Conservation (phyloP, 2,797 vertebrate genomes). For the Onychomys arenicola region DNA sequence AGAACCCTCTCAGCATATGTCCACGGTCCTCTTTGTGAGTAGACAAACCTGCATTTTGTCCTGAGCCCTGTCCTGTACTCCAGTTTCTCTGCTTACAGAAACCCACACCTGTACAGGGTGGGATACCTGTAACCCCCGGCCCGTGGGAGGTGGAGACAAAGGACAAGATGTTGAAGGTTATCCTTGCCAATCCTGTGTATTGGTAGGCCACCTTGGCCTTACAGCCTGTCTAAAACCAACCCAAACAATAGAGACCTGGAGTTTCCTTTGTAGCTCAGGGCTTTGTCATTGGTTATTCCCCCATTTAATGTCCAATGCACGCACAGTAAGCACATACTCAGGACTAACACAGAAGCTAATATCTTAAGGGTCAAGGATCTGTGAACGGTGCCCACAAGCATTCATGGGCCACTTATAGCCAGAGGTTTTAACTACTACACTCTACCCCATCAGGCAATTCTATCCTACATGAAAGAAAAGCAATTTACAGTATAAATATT, state of each 20-base stretch:
- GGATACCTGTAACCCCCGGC: background rate
- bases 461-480: background rate
- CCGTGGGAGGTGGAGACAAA: background rate
- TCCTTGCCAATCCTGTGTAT: background rate
- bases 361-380: background rate
- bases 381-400: no score
- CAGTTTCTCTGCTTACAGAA: background rate
- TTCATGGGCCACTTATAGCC: background rate
- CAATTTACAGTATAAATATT: background rate
- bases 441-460: background rate
- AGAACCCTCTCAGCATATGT: background rate
- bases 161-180: no score
- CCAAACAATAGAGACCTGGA: background rate
- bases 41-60: background rate
- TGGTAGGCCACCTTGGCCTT: background rate
- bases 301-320: no score
- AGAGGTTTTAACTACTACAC: conserved; percentile 15
- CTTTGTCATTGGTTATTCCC: background rate
- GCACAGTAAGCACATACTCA: background rate
- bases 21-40: background rate
- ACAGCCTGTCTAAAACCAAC: background rate
- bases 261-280: background rate
- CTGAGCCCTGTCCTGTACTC: background rate
- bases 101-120: background rate
- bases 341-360: background rate